A percentile compares a stretch with the other conserved stretches of the same genome.
phyloP scores from a whole-genome alignment of 1,140 invertebrate genomes.

The Littorina saxatilis region DNA sequence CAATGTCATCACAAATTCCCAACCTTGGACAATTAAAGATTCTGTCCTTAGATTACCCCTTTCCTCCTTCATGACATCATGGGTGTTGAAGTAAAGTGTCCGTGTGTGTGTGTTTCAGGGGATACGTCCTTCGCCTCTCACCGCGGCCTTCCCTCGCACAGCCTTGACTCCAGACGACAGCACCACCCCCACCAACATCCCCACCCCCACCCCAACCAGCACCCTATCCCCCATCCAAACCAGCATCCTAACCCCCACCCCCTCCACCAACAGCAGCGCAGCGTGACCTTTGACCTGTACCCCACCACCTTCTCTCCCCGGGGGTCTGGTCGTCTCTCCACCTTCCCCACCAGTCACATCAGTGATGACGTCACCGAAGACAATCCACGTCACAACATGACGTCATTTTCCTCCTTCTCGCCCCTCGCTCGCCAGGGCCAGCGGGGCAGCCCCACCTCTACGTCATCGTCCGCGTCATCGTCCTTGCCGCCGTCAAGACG shows the following conservation, averaged over 20 bases:
- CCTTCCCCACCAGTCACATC: conserved; percentile 22
- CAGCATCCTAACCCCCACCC: background rate
- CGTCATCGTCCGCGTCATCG: conserved; percentile 13
- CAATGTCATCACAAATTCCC: too few relatives aligned
- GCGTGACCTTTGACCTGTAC: conserved; percentile 35
- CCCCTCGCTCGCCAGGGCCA: background rate
- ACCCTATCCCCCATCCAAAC: conserved; percentile 37
- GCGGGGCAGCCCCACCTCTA: background rate
- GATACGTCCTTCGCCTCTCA: conserved; percentile 40
- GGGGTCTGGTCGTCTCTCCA: conserved; percentile 17
- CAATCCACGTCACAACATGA: conserved; percentile 1
- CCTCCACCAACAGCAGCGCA: conserved; percentile 19
- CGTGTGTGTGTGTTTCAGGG: conserved; percentile 29
- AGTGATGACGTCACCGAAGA: background rate
- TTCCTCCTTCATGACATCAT: too few relatives aligned
- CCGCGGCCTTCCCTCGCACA: conserved; percentile 9
- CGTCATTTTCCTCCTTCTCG: conserved; percentile 31
- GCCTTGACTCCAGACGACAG: background rate
- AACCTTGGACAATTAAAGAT: too few relatives aligned
- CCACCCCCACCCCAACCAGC: conserved; percentile 17
- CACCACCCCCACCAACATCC: conserved; percentile 8
- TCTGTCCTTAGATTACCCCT: too few relatives aligned
- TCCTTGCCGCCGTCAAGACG: background rate
- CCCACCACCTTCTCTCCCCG: conserved; percentile 38
- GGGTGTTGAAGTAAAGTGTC: too few relatives aligned